phyloP scores from a whole-genome alignment of 2,113 vertebrate genomes.

The Hyla sarda region DNA sequence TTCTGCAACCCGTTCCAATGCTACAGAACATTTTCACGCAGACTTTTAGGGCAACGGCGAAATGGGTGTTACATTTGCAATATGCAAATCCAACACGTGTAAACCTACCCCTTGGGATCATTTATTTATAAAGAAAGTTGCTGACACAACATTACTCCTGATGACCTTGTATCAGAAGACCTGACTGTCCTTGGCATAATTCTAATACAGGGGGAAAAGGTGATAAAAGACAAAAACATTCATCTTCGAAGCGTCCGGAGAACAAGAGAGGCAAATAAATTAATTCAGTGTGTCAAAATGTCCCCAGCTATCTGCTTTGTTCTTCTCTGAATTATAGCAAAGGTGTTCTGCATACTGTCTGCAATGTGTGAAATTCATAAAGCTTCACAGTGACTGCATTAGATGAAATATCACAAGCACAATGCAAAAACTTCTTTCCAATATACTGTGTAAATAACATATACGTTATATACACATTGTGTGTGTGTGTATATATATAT shows the following conservation, averaged over 20 bases:
- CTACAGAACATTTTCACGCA: no score
- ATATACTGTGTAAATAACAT: no score
- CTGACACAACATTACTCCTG: not conserved
- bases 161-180: not conserved
- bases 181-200: not conserved
- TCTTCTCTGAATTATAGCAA: slow-evolving; percentile 12
- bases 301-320: not conserved
- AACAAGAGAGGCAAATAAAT: slow-evolving; percentile 7
- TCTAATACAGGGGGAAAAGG: not conserved
- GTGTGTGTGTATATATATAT: no score
- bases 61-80: no score
- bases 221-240: slow-evolving; percentile 34
- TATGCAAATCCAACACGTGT: no score
- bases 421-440: not conserved
- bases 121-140: not conserved
- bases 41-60: no score
- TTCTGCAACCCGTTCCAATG: no score
- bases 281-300: slow-evolving; percentile 8
- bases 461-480: no score
- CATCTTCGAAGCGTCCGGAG: not conserved
- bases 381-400: not conserved
- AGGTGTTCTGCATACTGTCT: slow-evolving; percentile 4
- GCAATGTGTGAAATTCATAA: not conserved
- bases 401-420: not conserved
- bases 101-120: no score